Percentiles rank a stretch among this genome's conserved stretches.
Conservation (phyloP, 2,888 invertebrate genomes). For the Caenorhabditis sp. region DNA sequence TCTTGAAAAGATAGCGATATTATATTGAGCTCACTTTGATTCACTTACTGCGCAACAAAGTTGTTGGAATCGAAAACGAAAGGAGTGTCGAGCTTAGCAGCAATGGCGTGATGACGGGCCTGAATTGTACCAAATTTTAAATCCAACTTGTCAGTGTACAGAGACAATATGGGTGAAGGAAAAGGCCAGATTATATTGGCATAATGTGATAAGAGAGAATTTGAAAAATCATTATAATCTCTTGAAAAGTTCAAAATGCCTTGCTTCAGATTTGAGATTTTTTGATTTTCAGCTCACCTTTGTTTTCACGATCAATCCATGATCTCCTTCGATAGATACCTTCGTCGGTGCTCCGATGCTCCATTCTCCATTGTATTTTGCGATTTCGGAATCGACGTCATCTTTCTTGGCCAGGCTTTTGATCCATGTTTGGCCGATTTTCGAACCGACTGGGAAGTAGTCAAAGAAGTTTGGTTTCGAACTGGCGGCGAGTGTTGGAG, state of each 20-base stretch:
- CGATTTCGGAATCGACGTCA: slow-evolving; percentile 90
- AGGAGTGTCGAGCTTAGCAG: slow-evolving; percentile 89
- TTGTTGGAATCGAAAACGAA: slow-evolving; percentile 90
- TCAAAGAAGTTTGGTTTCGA: slow-evolving; percentile 67
- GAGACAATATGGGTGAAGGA: slow-evolving; percentile 41
- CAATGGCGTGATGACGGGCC: slow-evolving; percentile 93
- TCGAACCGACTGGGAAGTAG: slow-evolving; percentile 67
- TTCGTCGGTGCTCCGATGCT: slow-evolving; percentile 89
- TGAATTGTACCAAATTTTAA: slow-evolving; percentile 55
- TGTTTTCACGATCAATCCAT: slow-evolving; percentile 92
- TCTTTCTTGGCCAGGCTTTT: slow-evolving; percentile 94
- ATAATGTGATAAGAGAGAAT: background rate
- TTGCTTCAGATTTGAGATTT: background rate
- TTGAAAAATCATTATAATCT: background rate
- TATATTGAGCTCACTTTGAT: background rate
- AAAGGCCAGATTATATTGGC: slow-evolving; percentile 42
- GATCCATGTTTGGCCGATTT: slow-evolving; percentile 90
- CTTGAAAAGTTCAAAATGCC: background rate
- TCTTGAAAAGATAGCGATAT: background rate
- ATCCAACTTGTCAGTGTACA: slow-evolving; percentile 23
- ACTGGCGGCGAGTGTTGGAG: slow-evolving; percentile 37
- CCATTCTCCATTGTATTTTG: slow-evolving; percentile 93
- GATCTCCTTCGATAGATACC: slow-evolving; percentile 90
- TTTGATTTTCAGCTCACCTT: slow-evolving; percentile 86
- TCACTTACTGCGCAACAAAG: slow-evolving; percentile 89